Base-by-base conservation (phyloP, 2,888 invertebrate species). In the Quadroppia sp. region DNA sequence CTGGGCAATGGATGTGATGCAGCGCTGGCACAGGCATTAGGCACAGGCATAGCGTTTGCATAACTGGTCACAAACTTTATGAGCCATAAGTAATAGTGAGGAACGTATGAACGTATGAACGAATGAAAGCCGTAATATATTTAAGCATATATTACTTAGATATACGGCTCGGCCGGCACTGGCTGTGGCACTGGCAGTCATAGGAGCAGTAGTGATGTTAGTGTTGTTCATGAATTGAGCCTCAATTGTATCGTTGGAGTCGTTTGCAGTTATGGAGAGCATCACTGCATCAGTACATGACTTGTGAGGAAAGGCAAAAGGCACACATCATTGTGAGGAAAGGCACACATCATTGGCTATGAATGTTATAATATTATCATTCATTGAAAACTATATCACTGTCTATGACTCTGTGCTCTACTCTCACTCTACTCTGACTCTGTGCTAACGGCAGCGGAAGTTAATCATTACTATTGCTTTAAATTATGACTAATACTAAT, bases 81-180 rank as follows among this genome's bases (percentile, higher is more conserved):
- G 73, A 73, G 73, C 69, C 73, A 73, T 48, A 73, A 73, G 73
- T 73, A 73, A 73, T 73, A 67, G 73, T 36, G 61, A 61, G 28
- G 17, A 61, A 53, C 53, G 23, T 50, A 50, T 50, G 23, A 30
- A 32, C n/a, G 36, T 32, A 61, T 36, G 25, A 36, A 32, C 61
- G 36, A n/a, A 32, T 61, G 36, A 53, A 20, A 25, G 25, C 23
- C 25, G 9, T 20, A 53, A 53, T 53, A 53, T 20, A 53, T 53
- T 53, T 53, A 23, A 53, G 50, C 50, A 20, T 20, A 50, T 50
- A 50, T 50, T 36, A 4, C 6, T 36, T 9, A 4, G 36, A 36
- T 9, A 50, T n/a, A n/a, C n/a, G n/a, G n/a, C n/a, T n/a, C n/a
- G n/a, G n/a, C n/a, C n/a, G 17, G 50, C 20, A 50, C 20, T n/a